Conservation (phyloP, 2,888 invertebrate genomes). For the Tenthredo notha region DNA sequence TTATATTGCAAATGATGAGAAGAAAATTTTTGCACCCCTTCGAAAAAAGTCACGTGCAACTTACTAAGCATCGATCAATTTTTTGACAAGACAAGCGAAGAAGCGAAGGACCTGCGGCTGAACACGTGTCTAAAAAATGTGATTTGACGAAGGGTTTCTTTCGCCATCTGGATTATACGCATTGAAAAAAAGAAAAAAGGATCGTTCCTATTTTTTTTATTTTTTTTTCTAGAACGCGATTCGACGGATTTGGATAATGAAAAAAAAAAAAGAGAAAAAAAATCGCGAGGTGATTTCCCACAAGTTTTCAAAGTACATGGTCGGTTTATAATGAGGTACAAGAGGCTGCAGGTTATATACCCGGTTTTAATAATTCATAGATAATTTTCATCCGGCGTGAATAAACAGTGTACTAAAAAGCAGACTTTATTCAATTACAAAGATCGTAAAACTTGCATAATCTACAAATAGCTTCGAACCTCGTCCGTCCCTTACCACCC, state of each 20-base stretch:
- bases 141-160: neutral
- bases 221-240: no score
- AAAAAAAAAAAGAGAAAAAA: neutral
- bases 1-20: neutral
- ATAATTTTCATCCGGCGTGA: slow-evolving; percentile 30
- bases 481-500: neutral
- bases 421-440: slow-evolving; percentile 57
- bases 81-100: slow-evolving; percentile 5
- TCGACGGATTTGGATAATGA: no score
- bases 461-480: slow-evolving; percentile 61
- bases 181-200: neutral
- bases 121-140: slow-evolving; percentile 16
- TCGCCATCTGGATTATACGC: neutral
- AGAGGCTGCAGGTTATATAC: neutral
- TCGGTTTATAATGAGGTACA: neutral
- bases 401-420: slow-evolving; percentile 50
- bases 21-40: neutral
- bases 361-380: slow-evolving; percentile 31
- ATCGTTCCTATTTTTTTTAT: no score
- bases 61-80: slow-evolving; percentile 9
- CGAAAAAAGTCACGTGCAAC: neutral
- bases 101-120: neutral
- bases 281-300: neutral
- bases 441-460: slow-evolving; percentile 67
- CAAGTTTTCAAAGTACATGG: neutral